Evolutionary conservation across 1,140 invertebrate species (phyloP).

Genomic region (Drosophila novamexicana): DNA sequence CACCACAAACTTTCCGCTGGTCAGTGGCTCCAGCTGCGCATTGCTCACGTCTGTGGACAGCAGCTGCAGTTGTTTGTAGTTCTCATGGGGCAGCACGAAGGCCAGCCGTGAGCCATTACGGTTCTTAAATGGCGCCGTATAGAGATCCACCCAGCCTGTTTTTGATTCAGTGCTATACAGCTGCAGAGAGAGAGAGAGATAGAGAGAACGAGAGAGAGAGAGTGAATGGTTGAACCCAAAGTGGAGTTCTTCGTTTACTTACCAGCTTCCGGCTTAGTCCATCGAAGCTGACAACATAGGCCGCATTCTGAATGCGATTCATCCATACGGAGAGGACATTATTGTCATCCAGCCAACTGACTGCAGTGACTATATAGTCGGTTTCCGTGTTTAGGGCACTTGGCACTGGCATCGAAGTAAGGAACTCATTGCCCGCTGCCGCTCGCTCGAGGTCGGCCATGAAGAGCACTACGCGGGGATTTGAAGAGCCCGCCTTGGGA

Average conservation of each 20-base stretch:
- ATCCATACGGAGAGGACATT: constrained; percentile 91
- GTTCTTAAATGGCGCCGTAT: constrained; percentile 87
- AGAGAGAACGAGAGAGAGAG: background rate
- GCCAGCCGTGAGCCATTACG: constrained; percentile 86
- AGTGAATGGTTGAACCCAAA: no score
- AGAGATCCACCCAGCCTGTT: constrained; percentile 90
- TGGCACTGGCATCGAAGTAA: constrained; percentile 70
- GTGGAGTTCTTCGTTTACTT: background rate
- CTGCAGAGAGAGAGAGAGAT: constrained; percentile 17
- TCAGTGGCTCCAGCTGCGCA: constrained; percentile 80
- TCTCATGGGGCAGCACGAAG: constrained; percentile 88
- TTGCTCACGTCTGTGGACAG: constrained; percentile 82
- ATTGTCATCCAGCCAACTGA: constrained; percentile 89
- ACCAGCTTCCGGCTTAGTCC: constrained; percentile 62
- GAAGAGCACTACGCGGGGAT: constrained; percentile 84
- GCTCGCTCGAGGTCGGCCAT: constrained; percentile 62
- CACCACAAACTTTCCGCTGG: constrained; percentile 91
- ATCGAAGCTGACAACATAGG: constrained; percentile 71
- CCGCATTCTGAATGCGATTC: constrained; percentile 93
- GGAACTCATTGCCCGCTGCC: constrained; percentile 43
- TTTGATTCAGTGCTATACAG: constrained; percentile 72
- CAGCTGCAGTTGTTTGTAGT: constrained; percentile 89
- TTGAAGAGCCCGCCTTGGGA: constrained; percentile 89
- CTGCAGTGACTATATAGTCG: constrained; percentile 84
- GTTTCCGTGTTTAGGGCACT: constrained; percentile 65